These are phyloP conservation scores for Amazona guildingii DNA, from an alignment of 2,113 vertebrate species.

Conservation along the genomic window DNA sequence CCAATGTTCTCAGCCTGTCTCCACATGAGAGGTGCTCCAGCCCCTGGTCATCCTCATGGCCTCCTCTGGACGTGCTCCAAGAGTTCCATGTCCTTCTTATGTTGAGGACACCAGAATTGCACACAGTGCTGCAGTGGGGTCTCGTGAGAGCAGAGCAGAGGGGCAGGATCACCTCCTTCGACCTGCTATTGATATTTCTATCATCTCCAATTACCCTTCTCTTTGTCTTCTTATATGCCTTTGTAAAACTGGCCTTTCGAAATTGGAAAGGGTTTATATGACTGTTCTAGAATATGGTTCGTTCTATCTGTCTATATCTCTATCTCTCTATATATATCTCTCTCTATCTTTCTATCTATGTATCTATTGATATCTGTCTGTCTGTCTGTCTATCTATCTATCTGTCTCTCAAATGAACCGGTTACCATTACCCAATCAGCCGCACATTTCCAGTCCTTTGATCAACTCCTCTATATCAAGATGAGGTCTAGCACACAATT, in stretches of 20 bases:
- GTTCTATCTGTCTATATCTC: too few relatives aligned
- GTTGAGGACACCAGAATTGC: too few relatives aligned
- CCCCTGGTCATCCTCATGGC: too few relatives aligned
- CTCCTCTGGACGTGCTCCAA: too few relatives aligned
- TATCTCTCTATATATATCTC: not conserved
- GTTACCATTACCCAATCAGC: not conserved
- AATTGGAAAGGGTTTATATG: not conserved
- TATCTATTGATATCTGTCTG: not conserved
- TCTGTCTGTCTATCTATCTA: not conserved
- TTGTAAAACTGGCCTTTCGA: not conserved
- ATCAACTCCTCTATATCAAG: not conserved
- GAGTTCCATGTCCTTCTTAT: too few relatives aligned
- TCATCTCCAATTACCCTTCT: not conserved
- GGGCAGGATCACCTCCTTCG: not conserved
- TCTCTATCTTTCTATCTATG: not conserved
- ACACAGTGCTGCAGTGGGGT: too few relatives aligned
- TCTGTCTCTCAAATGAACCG: not conserved
- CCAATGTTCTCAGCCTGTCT: too few relatives aligned
- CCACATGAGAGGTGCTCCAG: too few relatives aligned
- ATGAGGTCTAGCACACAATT: not conserved
- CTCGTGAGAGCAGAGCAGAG: too few relatives aligned
- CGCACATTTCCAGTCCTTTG: conserved; percentile 18
- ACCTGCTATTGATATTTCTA: not conserved
- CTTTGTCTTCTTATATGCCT: not conserved
- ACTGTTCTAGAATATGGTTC: not conserved